A percentile compares a stretch with the other conserved stretches of the same genome.
Evolutionary conservation across 2,113 vertebrate genomes (phyloP).

Genomic region (Sakesphorus luctuosus): DNA sequence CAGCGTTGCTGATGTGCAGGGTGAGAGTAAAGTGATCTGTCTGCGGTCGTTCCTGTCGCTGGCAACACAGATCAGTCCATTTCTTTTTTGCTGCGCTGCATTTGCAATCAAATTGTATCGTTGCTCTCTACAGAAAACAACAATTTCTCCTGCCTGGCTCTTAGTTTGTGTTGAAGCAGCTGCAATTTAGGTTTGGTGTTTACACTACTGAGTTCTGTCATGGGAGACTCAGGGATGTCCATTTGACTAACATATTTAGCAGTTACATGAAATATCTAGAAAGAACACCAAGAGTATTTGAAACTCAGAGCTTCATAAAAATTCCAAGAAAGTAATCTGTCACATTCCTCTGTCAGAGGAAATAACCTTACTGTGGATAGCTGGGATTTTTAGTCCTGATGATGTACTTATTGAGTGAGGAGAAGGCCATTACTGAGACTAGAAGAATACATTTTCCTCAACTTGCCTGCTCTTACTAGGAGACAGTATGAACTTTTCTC

Average conservation of each 20-base stretch:
- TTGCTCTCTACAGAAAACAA: neutral
- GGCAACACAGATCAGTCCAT: neutral
- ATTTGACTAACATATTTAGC: neutral
- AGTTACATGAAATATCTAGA: neutral
- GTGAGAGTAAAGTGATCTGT: neutral
- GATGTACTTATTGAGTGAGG: neutral
- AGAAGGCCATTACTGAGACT: neutral
- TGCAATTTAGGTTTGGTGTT: neutral
- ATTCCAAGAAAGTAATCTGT: neutral
- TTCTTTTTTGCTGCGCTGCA: neutral
- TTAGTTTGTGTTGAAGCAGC: neutral
- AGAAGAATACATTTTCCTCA: neutral
- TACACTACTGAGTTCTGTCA: neutral
- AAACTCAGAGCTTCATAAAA: neutral
- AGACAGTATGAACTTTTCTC: neutral
- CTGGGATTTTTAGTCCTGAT: neutral
- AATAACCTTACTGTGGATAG: neutral
- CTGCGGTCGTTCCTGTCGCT: neutral
- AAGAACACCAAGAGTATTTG: neutral
- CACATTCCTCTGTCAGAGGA: neutral
- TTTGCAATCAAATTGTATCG: neutral
- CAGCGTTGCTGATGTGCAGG: neutral
- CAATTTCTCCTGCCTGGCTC: neutral
- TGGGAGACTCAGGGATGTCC: neutral
- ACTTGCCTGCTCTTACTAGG: neutral